Base-by-base conservation (phyloP, 2,797 vertebrate species). In the Xiphophorus birchmanni region DNA sequence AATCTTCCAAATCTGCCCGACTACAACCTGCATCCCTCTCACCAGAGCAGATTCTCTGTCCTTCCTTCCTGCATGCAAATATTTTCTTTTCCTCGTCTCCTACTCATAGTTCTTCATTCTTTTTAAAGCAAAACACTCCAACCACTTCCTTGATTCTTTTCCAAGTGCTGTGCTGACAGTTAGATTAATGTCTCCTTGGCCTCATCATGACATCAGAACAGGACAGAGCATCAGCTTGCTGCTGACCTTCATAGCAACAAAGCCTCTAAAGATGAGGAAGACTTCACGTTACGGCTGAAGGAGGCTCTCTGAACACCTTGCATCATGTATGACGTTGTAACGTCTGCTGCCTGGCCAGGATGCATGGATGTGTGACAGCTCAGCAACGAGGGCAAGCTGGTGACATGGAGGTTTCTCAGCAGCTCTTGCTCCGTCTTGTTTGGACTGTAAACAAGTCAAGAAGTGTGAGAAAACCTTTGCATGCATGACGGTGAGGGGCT, bases 401-500 rank as follows among this genome's bases (percentile, higher is more conserved):
- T 95, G 94, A 95, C 86, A 76, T 83, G 80, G 85, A 83, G 54
- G 83, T 89, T 94, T 95, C 94, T 93, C 94, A 93, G 90, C 90
- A 87, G 84, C 88, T 83, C 87, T 37, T 12, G 75, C 82, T 74
- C 80, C 80, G 84, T 86, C 72, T 95, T 95, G 95, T 96, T 96
- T 96, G 91, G 91, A 92, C 88, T 96, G 87, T 94, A 93, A 96
- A 96, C 94, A 96, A 86, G 88, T 90, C 87, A 89, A 45, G 89
- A 83, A 91, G 94, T 93, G 95, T 95, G 96, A 93, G 94, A 95
- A 94, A 88, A 83, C 77, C 60, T 80, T 37, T 40, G 86, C 60
- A 47, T 76, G 79, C 13, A 40, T 50, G 23, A 72, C 37, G 37
- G 65, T 50, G 40, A 80, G 42, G 26, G 63, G 5, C 84, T 84